Evolutionary conservation across 1,140 invertebrate species (phyloP), one percentile per base, ranked within the genome.

Genomic region (Platyura marginata): DNA sequence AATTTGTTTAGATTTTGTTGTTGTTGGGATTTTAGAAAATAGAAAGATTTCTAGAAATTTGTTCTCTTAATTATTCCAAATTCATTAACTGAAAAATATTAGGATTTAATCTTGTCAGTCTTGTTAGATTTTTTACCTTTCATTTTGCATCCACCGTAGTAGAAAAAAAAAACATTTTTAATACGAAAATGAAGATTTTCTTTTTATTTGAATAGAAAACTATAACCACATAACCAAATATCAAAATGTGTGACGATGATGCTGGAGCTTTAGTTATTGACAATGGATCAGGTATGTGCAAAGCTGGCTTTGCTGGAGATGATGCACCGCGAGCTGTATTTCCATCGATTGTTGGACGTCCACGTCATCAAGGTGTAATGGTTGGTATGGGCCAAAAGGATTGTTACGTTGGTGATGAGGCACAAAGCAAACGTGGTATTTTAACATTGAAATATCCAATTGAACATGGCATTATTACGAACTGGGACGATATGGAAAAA

Each of bases 381-480:
- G 91, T 96, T 50, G 88, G 88, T 62, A 92, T 92, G 87, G 88
- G 88, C 52, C 86, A 92, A 65, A 92, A 90, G 64, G 88, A 92
- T 67, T 79, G 74, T 59, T 89, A 91, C 58, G 84, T 89, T 20
- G 83, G 85, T 49, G 82, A 89, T 61, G 82, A 89, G 62, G 83
- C 85, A 46, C 77, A 86, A 60, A 72, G 71, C 64, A 82, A 86
- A 66, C 68, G 79, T 48, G 78, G 79, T 68, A 84, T 86, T 57
- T 71, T 85, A 67, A 91, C 72, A 18, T 60, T 77, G 47, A 77
- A 77, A 51, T 77, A 77, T 59, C 75, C 74, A 40, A 78, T 77
- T 48, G 88, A 92, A 62, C 82, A 83, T 53, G 81, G 81, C 47
- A 83, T 86, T 60, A 79, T 85, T 50, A 85, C 81, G 53, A 84